Evolutionary conservation across 2,113 vertebrate genomes (phyloP), one percentile per base, ranked within the genome.

Genomic region (Mormyrus lacerda): DNA sequence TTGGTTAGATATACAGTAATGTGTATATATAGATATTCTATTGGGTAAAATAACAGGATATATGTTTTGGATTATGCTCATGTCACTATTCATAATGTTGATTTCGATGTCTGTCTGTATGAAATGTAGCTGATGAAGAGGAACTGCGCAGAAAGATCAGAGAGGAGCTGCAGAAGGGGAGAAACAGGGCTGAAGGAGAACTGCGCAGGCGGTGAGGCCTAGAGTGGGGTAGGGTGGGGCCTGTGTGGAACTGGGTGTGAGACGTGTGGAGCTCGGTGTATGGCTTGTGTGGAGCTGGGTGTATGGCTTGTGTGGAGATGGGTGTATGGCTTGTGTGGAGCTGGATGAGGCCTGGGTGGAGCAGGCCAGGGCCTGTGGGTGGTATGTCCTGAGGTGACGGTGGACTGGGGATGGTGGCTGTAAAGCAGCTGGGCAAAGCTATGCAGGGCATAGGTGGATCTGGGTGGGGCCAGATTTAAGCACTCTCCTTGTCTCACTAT

Each of bases 61-160:
- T 31, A 27, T 3, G 2, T 27, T 24, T 27, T 24, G 24, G 8
- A 69, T n/a, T 31, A 69, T 27, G n/a, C n/a, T 69, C 65, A 13
- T 73, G 65, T 73, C 27, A 15, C 9, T 27, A 10, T 73, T 27
- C 9, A 31, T 15, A 27, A 73, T 73, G 65, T 35, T 61, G 55
- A 13, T 73, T n/a, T 24, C 35, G 76, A n/a, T 50, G 10, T 55
- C 24, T 88, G 27, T 87, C 27, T 84, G 31, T 85, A 21, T 88
- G 6, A n/a, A 82, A 53, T 88, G 50, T 90, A 96, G 96, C 93
- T 87, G 92, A 95, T 91, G 93, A 95, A 89, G 92, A 94, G 55
- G 93, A 94, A 90, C 90, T 96, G 91, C 95, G 93, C 93, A 95
- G 91, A 92, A 95, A 93, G 93, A 95, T 96, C 90, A 91, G 92